Evolutionary conservation across 2,113 vertebrate species (phyloP).

Genomic region (Podilymbus podiceps): DNA sequence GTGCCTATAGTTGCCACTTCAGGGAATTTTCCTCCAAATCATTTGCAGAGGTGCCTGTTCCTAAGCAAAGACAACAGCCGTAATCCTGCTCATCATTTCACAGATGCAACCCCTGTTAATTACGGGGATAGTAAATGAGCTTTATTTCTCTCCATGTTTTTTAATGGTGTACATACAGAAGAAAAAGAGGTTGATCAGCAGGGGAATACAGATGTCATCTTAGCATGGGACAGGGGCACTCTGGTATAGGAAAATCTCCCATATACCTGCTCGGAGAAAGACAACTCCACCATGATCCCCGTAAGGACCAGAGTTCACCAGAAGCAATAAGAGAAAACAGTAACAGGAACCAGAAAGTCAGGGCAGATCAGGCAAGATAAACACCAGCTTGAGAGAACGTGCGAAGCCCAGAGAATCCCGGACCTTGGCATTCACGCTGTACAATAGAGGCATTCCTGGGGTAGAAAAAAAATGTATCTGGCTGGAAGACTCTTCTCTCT

Average conservation of each 20-base stretch:
- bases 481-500: not conserved
- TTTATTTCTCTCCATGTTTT: not conserved
- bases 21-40: slow-evolving; percentile 19
- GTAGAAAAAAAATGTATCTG: not conserved
- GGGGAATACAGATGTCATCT: not conserved
- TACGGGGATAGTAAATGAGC: not conserved
- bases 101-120: not conserved
- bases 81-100: not conserved
- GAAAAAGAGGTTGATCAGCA: not conserved
- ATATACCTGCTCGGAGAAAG: not conserved
- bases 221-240: not conserved
- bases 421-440: not conserved
- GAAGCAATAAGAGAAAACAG: not conserved
- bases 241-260: not conserved
- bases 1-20: not conserved
- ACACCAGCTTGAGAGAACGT: not conserved
- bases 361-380: slow-evolving; percentile 21
- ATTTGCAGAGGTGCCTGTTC: not conserved
- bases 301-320: not conserved
- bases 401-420: not conserved
- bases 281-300: not conserved
- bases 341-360: slow-evolving; percentile 10
- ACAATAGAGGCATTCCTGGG: not conserved
- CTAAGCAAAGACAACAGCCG: not conserved
- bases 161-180: not conserved